Base-by-base conservation (phyloP, 2,113 vertebrate species). In the Brachyhypopomus occidentalis region DNA sequence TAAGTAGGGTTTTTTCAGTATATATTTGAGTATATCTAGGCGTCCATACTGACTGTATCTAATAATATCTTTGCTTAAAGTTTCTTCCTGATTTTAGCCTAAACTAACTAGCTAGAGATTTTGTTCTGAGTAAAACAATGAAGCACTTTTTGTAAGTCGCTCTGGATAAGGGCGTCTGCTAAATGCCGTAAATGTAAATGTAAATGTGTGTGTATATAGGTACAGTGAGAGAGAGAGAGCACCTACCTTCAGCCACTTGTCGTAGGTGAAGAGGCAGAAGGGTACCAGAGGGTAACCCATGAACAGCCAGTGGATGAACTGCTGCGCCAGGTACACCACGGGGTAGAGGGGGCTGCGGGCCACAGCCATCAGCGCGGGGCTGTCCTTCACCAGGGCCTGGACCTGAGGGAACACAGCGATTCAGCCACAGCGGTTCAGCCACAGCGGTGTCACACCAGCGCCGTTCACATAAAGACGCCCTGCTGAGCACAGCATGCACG, bases 221-320 rank as follows among this genome's bases (percentile, higher is more conserved):
- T 30, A 30, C 30, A 3, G 30, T 3, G 30, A 38, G 19, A 4
- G 3, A 17, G 56, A 58, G 20, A 4, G 58, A 8, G 41, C 22
- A 74, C 52, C 84, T 88, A 97, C 97, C 96, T 97, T 95, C 23
- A 98, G 88, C 97, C 97, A 98, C 87, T 97, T 98, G 91, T 99
- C 97, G 87, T 94, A 98, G 0, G 94, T 95, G 91, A 98, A 97
- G 92, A 99, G 96, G 88, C 96, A 97, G 80, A 98, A 98, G 71
- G 96, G 92, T 72, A 96, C 94, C 45, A 98, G 91, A 1, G 97
- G 94, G 88, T 99, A 99, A 27, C 96, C 96, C 97, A 98, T 96
- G 73, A 99, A 97, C 83, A 98, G 94, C 97, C 96, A 98, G 89
- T 98, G 97, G 84, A 95, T 76, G 19, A 93, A 88, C 91, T 98